Percentiles rank a stretch among this genome's conserved stretches.
These are phyloP conservation scores for Bos javanicus DNA, from an alignment of 2,113 vertebrate species.

Conservation along the genomic window DNA sequence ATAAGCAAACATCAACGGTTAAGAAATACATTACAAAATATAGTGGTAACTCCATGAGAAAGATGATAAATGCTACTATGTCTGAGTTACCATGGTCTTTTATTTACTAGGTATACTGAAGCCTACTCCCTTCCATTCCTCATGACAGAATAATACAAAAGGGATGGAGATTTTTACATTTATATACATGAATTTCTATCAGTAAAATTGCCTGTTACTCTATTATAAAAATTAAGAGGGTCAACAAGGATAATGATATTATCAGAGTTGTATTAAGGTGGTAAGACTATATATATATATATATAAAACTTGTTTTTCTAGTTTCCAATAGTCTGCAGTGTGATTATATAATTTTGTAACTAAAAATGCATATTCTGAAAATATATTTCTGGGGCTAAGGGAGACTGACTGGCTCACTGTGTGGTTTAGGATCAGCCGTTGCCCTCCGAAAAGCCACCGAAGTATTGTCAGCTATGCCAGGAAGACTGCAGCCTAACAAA, in stretches of 20 bases:
- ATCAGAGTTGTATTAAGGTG: neutral
- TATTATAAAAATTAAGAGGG: slow-evolving; percentile 18
- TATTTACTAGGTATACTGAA: neutral
- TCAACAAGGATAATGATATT: neutral
- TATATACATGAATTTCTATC: neutral
- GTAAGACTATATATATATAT: neutral
- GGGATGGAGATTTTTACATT: neutral
- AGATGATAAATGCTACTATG: neutral
- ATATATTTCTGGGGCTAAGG: neutral
- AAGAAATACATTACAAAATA: neutral
- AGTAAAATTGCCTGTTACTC: slow-evolving; percentile 12
- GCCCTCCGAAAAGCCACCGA: slow-evolving; percentile 62
- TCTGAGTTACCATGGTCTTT: neutral
- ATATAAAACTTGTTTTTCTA: neutral
- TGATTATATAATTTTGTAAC: neutral
- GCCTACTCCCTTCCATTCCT: neutral
- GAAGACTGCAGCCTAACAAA: slow-evolving; percentile 82
- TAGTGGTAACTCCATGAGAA: neutral
- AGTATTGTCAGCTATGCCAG: slow-evolving; percentile 86
- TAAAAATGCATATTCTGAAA: neutral
- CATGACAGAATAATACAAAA: neutral
- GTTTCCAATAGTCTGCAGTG: neutral
- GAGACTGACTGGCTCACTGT: neutral
- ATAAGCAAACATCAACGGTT: neutral
- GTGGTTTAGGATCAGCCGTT: slow-evolving; percentile 78